Evolutionary conservation across 1,140 invertebrate genomes (phyloP), one percentile per base, ranked within the genome.

Genomic region (Yoshiicerus persimilis): DNA sequence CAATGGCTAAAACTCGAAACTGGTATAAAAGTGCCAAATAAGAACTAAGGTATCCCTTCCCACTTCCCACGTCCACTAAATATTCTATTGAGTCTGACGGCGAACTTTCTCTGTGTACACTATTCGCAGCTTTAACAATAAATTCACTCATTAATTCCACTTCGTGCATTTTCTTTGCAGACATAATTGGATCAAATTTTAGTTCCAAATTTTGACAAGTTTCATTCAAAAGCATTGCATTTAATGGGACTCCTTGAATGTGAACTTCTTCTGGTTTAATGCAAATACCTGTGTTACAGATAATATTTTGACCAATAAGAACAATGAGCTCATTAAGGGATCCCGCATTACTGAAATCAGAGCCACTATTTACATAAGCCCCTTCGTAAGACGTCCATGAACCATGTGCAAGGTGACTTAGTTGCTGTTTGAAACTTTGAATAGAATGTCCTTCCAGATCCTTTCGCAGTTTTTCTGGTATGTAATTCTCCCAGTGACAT

Each of bases 21-120:
- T 94, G 92, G 92, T 96, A 95, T 86, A 95, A 93, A 5, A 97
- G 93, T 1, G 95, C 94, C 70, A 98, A 92, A 85, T 95, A 94
- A 0, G 95, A 95, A 38, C 96, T 96, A 0, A 98, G 92, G 92
- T 97, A 97, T 0, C 96, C 97, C 92, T 96, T 96, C 0, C 97
- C 97, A 92, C 97, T 97, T 0, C 97, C 97, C 39, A 96, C 94
- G 92, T 98, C 97, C 64, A 98, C 94, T 88, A 97, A 93, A 87
- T 86, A 62, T 47, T 87, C 70, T 80, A 39, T 36, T 0, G 92
- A 27, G 4, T 70, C 11, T 4, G 66, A 70, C 91, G 0, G 92
- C 75, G 9, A 84, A 86, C 20, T 87, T 77, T 30, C 86, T 20
- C 34, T 34, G n/a, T 36, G 32, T 20, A 70, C 39, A 5, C 88